Base-by-base conservation (phyloP, 23 tunicate species). In the Corella eumyota region DNA sequence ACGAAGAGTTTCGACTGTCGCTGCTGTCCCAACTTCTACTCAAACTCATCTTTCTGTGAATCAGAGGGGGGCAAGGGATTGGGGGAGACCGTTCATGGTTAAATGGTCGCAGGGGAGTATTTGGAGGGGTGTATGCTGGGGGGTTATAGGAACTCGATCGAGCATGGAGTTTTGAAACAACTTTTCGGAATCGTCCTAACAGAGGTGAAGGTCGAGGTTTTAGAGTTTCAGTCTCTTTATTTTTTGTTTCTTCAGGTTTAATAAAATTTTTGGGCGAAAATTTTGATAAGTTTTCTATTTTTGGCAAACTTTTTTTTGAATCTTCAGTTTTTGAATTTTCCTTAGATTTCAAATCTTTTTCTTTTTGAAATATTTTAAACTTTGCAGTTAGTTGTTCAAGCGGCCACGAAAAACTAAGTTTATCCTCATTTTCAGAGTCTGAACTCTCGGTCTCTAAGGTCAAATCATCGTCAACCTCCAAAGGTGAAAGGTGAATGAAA, bases 1-100 rank as follows among this genome's bases (percentile, higher is more conserved):
- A n/a, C n/a, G n/a, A n/a, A n/a, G n/a, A n/a, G n/a, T n/a, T n/a
- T n/a, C n/a, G n/a, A n/a, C n/a, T n/a, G n/a, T n/a, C n/a, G n/a
- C n/a, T n/a, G 3, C 68, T 25, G 28, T 62, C 68, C 68, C 68
- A 62, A 52, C 68, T 62, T 62, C 44, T 62, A 21, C 68, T 62
- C 4, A 62, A 24, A 25, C 68, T 62, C 44, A 24, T 26, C 2
- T 40, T 62, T 37, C 68, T 36, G 2, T 33, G 26, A 1, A 26
- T 38, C 53, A 26, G 21, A 1, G 13, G 11, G 2, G 60, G 60
- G 29, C 27, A 26, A 23, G n/a, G n/a, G n/a, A n/a, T n/a, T n/a
- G n/a, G n/a, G n/a, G n/a, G n/a, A n/a, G n/a, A n/a, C n/a, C n/a
- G n/a, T n/a, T n/a, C n/a, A n/a, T n/a, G n/a, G n/a, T n/a, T n/a